These are phyloP conservation scores for Biston betularia DNA, from an alignment of 2,888 invertebrate species.

Conservation along the genomic window DNA sequence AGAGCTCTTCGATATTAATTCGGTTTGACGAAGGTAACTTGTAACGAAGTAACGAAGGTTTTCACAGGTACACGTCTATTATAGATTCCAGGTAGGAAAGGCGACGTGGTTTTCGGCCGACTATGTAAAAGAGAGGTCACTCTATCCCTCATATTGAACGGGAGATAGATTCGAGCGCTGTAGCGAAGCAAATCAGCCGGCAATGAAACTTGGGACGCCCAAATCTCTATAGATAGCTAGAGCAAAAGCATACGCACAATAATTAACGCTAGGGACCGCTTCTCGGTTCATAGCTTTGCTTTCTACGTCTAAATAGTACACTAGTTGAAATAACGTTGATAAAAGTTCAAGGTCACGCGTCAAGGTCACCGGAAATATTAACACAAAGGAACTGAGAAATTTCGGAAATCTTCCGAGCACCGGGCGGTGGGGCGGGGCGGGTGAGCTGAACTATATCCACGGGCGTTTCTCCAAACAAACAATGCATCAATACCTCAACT, in stretches of 20 bases:
- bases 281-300: slow-evolving; percentile 4
- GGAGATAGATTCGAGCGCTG: slow-evolving; percentile 15
- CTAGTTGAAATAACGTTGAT: slow-evolving; percentile 31
- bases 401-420: slow-evolving; percentile 23
- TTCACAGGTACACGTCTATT: slow-evolving; percentile 6
- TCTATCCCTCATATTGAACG: slow-evolving; percentile 12
- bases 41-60: neutral
- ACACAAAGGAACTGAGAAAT: slow-evolving; percentile 37
- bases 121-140: neutral
- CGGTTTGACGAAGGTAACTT: slow-evolving; percentile 22
- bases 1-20: slow-evolving; percentile 18
- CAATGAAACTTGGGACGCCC: neutral
- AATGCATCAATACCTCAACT: slow-evolving; percentile 34
- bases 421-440: slow-evolving; percentile 6
- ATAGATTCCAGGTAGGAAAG: neutral
- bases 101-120: slow-evolving; percentile 2
- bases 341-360: slow-evolving; percentile 44
- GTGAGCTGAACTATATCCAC: slow-evolving; percentile 10
- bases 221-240: neutral
- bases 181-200: slow-evolving; percentile 8
- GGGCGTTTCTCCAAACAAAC: slow-evolving; percentile 52
- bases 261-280: neutral
- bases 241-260: slow-evolving; percentile 1
- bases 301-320: slow-evolving; percentile 13
- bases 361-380: slow-evolving; percentile 46